Percentiles rank a stretch among this genome's conserved stretches.
These are phyloP conservation scores for Euplexia lucipara DNA, from an alignment of 2,888 invertebrate genomes.

Conservation along the genomic window DNA sequence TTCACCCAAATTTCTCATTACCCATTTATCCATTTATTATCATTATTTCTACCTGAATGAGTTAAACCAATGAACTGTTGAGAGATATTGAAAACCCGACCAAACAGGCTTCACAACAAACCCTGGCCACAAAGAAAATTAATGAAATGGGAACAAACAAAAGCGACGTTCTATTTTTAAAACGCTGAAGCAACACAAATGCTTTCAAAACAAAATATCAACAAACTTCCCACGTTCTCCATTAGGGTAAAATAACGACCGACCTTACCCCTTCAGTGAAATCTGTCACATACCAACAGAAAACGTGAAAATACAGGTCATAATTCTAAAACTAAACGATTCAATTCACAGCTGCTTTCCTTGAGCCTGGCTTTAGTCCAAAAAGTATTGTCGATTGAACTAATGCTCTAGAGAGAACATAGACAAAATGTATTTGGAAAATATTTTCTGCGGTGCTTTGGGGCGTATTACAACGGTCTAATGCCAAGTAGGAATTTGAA, in stretches of 20 bases:
- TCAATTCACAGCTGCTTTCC: constrained; percentile 52
- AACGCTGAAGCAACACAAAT: neutral
- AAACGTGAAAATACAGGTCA: constrained; percentile 42
- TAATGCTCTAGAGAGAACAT: constrained; percentile 40
- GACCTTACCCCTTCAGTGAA: neutral
- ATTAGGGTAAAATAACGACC: neutral
- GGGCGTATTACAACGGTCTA: constrained; percentile 20
- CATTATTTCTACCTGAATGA: constrained; percentile 33
- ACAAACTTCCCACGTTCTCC: neutral
- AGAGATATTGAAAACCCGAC: constrained; percentile 22
- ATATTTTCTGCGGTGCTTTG: constrained; percentile 32
- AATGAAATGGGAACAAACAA: neutral
- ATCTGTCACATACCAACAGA: constrained; percentile 23
- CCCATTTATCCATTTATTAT: constrained; percentile 47
- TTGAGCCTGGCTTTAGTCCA: constrained; percentile 60
- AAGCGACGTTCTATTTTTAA: constrained; percentile 10
- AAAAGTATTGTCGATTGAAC: constrained; percentile 62
- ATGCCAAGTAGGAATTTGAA: constrained; percentile 17
- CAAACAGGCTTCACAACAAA: constrained; percentile 12
- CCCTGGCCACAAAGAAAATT: constrained; percentile 9
- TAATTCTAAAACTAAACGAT: constrained; percentile 49
- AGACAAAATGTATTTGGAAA: constrained; percentile 43
- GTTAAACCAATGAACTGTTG: constrained; percentile 41
- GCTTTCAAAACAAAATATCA: constrained; percentile 14
- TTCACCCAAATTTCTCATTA: constrained; percentile 39